Percentiles rank a stretch among this genome's conserved stretches.
Evolutionary conservation across 2,113 vertebrate genomes (phyloP).

Genomic region (Bambusicola thoracicus): DNA sequence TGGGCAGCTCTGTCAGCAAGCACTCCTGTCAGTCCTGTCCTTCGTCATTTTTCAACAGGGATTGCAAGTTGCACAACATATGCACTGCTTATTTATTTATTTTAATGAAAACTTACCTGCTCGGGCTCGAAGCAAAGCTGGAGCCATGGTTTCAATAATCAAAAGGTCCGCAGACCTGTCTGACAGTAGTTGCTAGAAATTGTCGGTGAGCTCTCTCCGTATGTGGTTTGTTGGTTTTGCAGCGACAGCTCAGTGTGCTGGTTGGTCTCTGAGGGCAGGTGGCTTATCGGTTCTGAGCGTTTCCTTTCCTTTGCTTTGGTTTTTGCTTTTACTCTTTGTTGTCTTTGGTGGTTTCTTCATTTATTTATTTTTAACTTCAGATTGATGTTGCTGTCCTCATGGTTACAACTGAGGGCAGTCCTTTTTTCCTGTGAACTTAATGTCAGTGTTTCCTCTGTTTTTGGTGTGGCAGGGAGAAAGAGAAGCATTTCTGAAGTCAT

Average conservation of each 20-base stretch:
- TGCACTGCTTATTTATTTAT: neutral
- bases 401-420: neutral
- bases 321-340: neutral
- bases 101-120: neutral
- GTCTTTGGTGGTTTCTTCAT: neutral
- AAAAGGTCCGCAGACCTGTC: neutral
- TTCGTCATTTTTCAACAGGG: neutral
- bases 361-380: neutral
- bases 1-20: neutral
- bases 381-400: neutral
- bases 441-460: neutral
- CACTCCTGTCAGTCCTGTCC: neutral
- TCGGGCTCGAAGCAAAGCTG: neutral
- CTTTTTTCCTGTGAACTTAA: neutral
- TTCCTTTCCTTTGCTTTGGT: neutral
- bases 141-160: neutral
- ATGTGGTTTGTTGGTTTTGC: neutral
- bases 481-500: neutral
- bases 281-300: neutral
- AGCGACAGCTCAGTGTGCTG: fast-evolving
- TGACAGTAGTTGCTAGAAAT: neutral
- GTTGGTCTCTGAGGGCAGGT: neutral
- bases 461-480: neutral
- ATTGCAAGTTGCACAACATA: neutral
- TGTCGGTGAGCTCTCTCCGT: fast-evolving